phyloP scores from a whole-genome alignment of 2,797 vertebrate species.

The Mormyrops attenuatus region DNA sequence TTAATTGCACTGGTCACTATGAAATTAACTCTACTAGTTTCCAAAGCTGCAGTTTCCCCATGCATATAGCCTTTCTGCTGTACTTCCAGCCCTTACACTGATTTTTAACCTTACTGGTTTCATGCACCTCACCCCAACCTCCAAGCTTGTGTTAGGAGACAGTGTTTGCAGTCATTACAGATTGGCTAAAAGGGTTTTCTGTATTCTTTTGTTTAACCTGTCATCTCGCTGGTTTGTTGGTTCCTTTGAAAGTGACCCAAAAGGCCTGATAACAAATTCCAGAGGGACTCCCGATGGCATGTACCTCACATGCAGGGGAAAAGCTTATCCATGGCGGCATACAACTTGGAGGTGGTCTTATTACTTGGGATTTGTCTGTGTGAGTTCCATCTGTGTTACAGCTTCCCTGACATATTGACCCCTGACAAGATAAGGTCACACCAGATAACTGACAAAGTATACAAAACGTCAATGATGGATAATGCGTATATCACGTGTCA shows the following conservation, averaged over 20 bases:
- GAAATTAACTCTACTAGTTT: background rate
- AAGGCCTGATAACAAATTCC: background rate
- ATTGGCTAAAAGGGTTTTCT: background rate
- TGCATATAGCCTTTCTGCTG: background rate
- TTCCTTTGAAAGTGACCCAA: background rate
- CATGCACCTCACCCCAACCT: background rate
- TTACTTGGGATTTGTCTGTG: background rate
- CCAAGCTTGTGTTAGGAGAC: background rate
- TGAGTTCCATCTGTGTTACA: background rate
- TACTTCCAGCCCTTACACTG: background rate
- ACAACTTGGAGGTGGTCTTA: background rate
- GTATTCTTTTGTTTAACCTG: background rate
- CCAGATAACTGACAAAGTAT: too few relatives aligned
- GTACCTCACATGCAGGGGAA: background rate
- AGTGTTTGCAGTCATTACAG: background rate
- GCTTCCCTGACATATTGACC: background rate
- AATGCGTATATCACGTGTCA: too few relatives aligned
- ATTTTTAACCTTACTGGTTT: background rate
- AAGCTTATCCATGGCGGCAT: background rate
- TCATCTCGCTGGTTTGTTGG: background rate
- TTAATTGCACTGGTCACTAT: background rate
- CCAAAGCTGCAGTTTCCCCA: background rate
- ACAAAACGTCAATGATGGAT: too few relatives aligned
- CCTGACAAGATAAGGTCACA: background rate
- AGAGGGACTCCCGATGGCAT: background rate